Conservation (phyloP, 2,888 invertebrate species). For the Andrena fulva region DNA sequence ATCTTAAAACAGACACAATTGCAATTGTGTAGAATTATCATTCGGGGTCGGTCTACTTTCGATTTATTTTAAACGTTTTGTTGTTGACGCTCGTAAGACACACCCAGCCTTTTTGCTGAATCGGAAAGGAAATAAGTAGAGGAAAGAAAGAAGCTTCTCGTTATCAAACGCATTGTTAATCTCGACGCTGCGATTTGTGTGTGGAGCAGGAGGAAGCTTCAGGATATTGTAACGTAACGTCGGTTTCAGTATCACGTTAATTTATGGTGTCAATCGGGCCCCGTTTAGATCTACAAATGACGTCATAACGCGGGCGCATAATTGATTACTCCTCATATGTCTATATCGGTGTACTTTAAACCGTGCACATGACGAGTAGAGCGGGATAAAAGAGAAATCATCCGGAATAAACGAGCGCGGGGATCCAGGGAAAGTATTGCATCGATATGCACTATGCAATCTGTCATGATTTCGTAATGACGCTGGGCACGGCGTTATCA, state of each 20-base stretch:
- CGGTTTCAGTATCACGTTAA: neutral
- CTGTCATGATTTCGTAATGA: neutral
- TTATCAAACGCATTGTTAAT: too few relatives aligned
- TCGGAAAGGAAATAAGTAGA: neutral
- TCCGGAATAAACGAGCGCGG: neutral
- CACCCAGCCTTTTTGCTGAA: too few relatives aligned
- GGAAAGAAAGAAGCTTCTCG: too few relatives aligned
- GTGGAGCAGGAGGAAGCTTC: neutral
- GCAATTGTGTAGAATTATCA: neutral
- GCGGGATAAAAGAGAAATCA: neutral
- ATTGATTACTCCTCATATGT: neutral
- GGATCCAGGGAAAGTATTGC: neutral
- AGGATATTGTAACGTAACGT: too few relatives aligned
- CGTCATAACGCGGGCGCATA: neutral
- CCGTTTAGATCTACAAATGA: neutral
- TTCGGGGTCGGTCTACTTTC: too few relatives aligned
- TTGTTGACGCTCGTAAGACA: too few relatives aligned
- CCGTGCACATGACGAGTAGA: neutral
- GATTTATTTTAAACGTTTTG: too few relatives aligned
- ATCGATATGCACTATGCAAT: neutral
- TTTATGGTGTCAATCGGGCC: neutral
- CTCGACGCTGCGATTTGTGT: too few relatives aligned
- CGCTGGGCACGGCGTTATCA: neutral
- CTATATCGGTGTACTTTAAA: conserved; percentile 14
- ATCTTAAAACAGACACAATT: neutral